These are phyloP conservation scores for Sinocyclocheilus rhinocerous DNA, from an alignment of 2,113 vertebrate species.

Conservation along the genomic window DNA sequence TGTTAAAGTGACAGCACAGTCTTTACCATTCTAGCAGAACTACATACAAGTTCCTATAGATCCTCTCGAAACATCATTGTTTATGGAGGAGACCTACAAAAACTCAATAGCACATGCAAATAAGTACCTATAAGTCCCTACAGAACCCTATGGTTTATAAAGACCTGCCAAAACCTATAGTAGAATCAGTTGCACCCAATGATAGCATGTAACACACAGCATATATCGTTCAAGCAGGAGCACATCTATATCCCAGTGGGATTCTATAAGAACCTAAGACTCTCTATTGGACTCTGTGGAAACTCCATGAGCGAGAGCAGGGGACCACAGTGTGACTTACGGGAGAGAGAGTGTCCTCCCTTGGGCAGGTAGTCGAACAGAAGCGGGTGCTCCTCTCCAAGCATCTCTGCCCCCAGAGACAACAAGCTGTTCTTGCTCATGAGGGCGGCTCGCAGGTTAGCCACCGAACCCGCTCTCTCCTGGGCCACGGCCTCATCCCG, in stretches of 20 bases:
- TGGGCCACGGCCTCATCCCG: constrained; percentile 80
- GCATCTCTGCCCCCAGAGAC: constrained; percentile 91
- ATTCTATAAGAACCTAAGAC: background rate
- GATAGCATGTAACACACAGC: background rate
- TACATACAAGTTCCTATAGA: background rate
- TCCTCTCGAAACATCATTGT: background rate
- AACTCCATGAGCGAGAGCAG: constrained; percentile 34
- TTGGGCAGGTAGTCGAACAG: constrained; percentile 97
- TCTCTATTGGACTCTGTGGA: background rate
- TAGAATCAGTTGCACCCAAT: background rate
- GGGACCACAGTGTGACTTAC: constrained; percentile 81
- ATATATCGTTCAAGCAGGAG: background rate
- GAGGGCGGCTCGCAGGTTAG: constrained; percentile 92
- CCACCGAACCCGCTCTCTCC: constrained; percentile 78
- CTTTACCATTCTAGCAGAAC: background rate
- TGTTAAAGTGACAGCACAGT: background rate
- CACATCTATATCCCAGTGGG: background rate
- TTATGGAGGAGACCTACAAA: background rate
- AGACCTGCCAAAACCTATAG: background rate
- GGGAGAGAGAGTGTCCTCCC: constrained; percentile 89
- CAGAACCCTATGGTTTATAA: background rate
- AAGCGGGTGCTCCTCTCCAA: constrained; percentile 91
- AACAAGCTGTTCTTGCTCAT: constrained; percentile 98
- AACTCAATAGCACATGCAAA: background rate
- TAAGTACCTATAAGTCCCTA: background rate